Evolutionary conservation across 2,888 invertebrate species (phyloP), one percentile per base, ranked within the genome.

Genomic region (Amblyjoppa proteus): DNA sequence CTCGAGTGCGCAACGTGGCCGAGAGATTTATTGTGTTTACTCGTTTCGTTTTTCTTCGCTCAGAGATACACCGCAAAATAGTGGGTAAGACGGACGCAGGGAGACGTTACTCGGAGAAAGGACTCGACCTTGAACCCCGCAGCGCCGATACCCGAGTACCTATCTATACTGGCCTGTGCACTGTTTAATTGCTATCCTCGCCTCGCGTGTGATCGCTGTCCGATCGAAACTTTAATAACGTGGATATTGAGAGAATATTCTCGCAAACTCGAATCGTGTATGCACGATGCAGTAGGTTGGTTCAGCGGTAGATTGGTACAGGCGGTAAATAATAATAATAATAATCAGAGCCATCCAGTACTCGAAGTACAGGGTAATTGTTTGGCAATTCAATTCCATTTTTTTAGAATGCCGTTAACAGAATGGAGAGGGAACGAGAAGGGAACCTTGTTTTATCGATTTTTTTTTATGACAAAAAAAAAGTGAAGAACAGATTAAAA

Each of bases 151-250:
- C 64, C 64, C 28, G 64, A 28, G 28, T 31, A 13, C 56, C 25
- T n/a, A 20, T 20, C 56, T n/a, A 38, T 64, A n/a, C 28, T 13
- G 28, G 11, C 25, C 20, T 28, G 4, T 58, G 9, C 11, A 58
- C 58, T 28, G 28, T 58, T 25, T 58, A 64, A 64, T 38, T 64
- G 31, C 64, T 64, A 64, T 64, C 38, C 64, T 34, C 64, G 34
- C 64, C 38, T 38, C 38, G 64, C 38, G 38, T 34, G 16, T 7
- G 38, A 34, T 31, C 34, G 38, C 64, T 38, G 38, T 58, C 58
- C 58, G 58, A 28, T 58, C 58, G 58, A 58, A 13, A 58, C 25
- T 58, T 58, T 58, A 58, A 58, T 58, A 58, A 58, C 58, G 58
- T 13, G 28, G 58, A 58, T 58, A 58, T 28, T 3, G 13, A 58